phyloP scores from a whole-genome alignment of 2,888 invertebrate species.

The Melieria crassipennis region DNA sequence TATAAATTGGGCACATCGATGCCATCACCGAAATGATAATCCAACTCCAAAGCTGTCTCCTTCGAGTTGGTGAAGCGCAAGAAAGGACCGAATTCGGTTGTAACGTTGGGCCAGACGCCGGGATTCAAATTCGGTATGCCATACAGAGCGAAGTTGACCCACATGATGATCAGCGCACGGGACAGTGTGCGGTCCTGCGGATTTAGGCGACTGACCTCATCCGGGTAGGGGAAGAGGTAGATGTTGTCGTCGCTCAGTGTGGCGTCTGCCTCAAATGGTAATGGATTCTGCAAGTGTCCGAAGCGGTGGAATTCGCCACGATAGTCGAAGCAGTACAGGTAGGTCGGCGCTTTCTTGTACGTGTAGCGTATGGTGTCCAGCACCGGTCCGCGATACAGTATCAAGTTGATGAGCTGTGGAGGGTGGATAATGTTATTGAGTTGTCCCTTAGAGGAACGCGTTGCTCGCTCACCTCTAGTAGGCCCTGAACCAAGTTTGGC shows the following conservation, averaged over 20 bases:
- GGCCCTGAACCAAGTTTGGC: slow-evolving; percentile 49
- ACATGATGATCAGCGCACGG: slow-evolving; percentile 63
- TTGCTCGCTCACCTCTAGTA: slow-evolving; percentile 50
- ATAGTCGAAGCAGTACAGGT: slow-evolving; percentile 68
- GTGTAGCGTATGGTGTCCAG: slow-evolving; percentile 56
- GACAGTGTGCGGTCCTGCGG: slow-evolving; percentile 62
- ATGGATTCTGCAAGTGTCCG: slow-evolving; percentile 54
- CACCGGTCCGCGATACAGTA: slow-evolving; percentile 60
- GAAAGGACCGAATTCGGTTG: slow-evolving; percentile 60
- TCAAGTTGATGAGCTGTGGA: slow-evolving; percentile 54
- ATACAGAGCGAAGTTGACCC: slow-evolving; percentile 61
- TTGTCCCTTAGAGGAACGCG: neutral
- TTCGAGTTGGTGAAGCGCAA: slow-evolving; percentile 56
- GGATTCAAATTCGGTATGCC: slow-evolving; percentile 52
- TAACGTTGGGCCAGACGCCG: slow-evolving; percentile 56
- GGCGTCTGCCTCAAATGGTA: slow-evolving; percentile 67
- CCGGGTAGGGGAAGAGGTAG: slow-evolving; percentile 68
- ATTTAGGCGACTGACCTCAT: slow-evolving; percentile 58
- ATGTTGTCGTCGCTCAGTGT: slow-evolving; percentile 72
- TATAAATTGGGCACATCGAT: slow-evolving; percentile 55
- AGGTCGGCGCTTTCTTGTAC: slow-evolving; percentile 58
- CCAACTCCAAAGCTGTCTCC: slow-evolving; percentile 50
- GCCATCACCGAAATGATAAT: slow-evolving; percentile 62
- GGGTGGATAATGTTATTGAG: neutral
- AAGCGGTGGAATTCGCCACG: slow-evolving; percentile 65